These are phyloP conservation scores for Amphipoea oculea DNA, from an alignment of 2,888 invertebrate species.

Conservation along the genomic window DNA sequence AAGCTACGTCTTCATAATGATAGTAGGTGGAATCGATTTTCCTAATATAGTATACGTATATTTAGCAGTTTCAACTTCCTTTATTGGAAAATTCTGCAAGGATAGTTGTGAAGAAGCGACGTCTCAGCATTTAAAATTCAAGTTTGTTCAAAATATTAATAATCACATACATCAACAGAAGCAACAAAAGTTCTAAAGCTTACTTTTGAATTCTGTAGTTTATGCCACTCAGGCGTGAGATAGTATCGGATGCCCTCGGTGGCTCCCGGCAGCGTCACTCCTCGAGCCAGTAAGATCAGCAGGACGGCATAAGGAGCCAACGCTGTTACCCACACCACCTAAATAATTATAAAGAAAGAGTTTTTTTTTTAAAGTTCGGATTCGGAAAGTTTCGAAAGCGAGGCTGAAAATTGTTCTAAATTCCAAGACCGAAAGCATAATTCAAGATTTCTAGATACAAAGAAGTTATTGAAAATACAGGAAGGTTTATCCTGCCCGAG, in stretches of 20 bases:
- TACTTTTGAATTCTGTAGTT: conserved; percentile 94
- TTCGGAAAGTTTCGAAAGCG: neutral
- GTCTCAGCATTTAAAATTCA: neutral
- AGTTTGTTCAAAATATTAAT: neutral
- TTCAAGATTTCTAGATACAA: neutral
- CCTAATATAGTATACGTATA: neutral
- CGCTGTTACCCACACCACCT: conserved; percentile 99
- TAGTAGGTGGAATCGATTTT: neutral
- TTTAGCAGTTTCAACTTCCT: neutral
- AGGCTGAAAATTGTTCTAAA: neutral
- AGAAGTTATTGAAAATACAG: neutral
- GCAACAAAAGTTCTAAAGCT: conserved; percentile 37
- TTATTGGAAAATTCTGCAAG: no score
- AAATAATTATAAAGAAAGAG: conserved; percentile 25
- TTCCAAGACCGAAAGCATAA: neutral
- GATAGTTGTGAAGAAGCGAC: no score
- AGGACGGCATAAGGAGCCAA: conserved; percentile 97
- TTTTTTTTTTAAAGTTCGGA: neutral
- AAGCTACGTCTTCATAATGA: neutral
- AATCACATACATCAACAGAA: neutral
- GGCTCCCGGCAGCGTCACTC: conserved; percentile 96
- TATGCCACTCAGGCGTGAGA: conserved; percentile 97
- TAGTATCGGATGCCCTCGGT: conserved; percentile 96
- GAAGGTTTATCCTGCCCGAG: neutral
- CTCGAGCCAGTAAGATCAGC: conserved; percentile 95